Evolutionary conservation across 2,113 vertebrate species (phyloP).

Genomic region (Rana temporaria): DNA sequence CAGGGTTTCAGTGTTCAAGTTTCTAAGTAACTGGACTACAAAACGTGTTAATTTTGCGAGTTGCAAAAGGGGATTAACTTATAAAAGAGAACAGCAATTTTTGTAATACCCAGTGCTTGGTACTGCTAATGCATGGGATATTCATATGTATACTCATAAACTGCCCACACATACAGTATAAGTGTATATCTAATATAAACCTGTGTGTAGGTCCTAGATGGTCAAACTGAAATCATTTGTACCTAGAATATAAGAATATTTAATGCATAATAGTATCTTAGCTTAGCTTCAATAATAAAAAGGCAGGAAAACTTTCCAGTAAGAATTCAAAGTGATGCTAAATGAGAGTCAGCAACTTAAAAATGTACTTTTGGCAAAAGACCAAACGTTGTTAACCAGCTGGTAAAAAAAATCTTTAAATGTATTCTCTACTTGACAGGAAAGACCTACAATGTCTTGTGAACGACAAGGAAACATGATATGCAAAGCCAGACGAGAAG

Average conservation of each 20-base stretch:
- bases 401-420: conserved; percentile 44
- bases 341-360: conserved; percentile 46
- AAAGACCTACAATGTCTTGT: conserved; percentile 35
- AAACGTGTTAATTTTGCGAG: too few relatives aligned
- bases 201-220: too few relatives aligned
- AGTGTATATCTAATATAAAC: too few relatives aligned
- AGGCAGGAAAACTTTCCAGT: conserved; percentile 60
- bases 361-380: conserved; percentile 46
- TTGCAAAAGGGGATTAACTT: too few relatives aligned
- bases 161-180: too few relatives aligned
- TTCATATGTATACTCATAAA: too few relatives aligned
- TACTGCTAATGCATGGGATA: too few relatives aligned
- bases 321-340: conserved; percentile 61
- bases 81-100: too few relatives aligned
- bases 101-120: too few relatives aligned
- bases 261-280: neutral
- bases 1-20: too few relatives aligned
- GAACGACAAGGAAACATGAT: conserved; percentile 41
- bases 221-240: too few relatives aligned
- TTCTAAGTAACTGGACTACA: too few relatives aligned
- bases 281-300: neutral
- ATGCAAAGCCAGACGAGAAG: neutral
- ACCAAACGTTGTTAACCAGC: conserved; percentile 21
- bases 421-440: conserved; percentile 31
- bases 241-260: neutral